Conservation (phyloP, 2,113 vertebrate genomes). For the Rhinolophus sinicus region DNA sequence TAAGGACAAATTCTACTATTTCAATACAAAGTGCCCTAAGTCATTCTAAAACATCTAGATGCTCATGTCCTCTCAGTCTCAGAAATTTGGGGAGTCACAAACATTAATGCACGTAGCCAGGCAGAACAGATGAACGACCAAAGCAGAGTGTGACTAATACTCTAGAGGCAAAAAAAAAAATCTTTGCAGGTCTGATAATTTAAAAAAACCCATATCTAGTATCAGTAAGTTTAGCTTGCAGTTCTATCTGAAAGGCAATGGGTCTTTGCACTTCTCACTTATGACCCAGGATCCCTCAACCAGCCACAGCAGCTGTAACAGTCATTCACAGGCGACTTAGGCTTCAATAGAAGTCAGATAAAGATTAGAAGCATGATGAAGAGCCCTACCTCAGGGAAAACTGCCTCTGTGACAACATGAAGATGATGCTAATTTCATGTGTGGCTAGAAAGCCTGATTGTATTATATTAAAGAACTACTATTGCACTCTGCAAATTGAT, state of each 20-base stretch:
- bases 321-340: not conserved
- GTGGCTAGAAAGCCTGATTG: slow-evolving; percentile 28
- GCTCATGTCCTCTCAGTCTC: not conserved
- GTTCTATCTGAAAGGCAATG: not conserved
- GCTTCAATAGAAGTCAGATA: slow-evolving; percentile 4
- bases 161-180: not conserved
- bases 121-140: not conserved
- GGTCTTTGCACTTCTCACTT: not conserved
- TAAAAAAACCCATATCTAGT: not conserved
- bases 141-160: not conserved
- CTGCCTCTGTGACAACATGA: slow-evolving; percentile 54
- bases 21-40: not conserved
- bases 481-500: slow-evolving; percentile 41
- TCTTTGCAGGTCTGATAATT: not conserved
- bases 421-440: slow-evolving; percentile 40
- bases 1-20: not conserved
- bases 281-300: slow-evolving; percentile 35
- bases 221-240: not conserved
- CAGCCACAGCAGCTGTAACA: slow-evolving; percentile 9
- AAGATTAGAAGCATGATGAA: slow-evolving; percentile 55
- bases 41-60: not conserved
- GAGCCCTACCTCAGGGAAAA: not conserved
- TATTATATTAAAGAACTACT: slow-evolving; percentile 42
- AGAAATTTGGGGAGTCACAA: not conserved
- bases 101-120: not conserved